A percentile compares a stretch with the other conserved stretches of the same genome.
phyloP scores from a whole-genome alignment of 2,888 invertebrate species.

The Stenotaenia linearis region DNA sequence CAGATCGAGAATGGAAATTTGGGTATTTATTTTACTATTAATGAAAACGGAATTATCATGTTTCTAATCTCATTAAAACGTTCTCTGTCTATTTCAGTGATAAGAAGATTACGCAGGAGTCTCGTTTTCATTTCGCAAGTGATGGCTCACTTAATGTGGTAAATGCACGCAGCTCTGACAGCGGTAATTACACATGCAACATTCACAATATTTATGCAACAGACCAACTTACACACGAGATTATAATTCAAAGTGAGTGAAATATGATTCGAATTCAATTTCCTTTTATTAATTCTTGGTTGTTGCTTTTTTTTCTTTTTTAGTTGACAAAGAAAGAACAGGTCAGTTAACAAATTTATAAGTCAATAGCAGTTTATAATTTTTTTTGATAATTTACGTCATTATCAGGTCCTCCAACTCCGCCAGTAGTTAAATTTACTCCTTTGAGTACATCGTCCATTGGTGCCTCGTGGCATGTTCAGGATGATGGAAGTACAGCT shows the following conservation, averaged over 20 bases:
- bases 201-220: conserved; percentile 35
- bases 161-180: conserved; percentile 22
- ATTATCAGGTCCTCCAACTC: conserved; percentile 31
- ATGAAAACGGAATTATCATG: too few species aligned
- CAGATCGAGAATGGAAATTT: conserved; percentile 70
- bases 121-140: conserved; percentile 29
- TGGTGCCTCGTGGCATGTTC: conserved; percentile 31
- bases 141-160: conserved; percentile 34
- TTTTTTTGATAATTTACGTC: background rate
- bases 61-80: background rate
- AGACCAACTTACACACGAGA: conserved; percentile 34
- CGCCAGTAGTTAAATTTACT: conserved; percentile 32
- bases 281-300: too few species aligned
- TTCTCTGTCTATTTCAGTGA: conserved; percentile 26
- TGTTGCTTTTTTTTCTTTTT: background rate
- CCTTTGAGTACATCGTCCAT: conserved; percentile 30
- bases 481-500: conserved; percentile 36
- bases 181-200: conserved; percentile 36
- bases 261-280: background rate
- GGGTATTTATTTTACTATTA: background rate
- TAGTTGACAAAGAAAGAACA: conserved; percentile 33
- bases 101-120: conserved; percentile 9
- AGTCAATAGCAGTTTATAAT: background rate
- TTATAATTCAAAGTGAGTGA: conserved; percentile 34
- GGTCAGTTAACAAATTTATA: background rate